A percentile compares a stretch with the other conserved stretches of the same genome.
These are phyloP conservation scores for Macroglossus sobrinus DNA, from an alignment of 2,113 vertebrate genomes.

Conservation along the genomic window DNA sequence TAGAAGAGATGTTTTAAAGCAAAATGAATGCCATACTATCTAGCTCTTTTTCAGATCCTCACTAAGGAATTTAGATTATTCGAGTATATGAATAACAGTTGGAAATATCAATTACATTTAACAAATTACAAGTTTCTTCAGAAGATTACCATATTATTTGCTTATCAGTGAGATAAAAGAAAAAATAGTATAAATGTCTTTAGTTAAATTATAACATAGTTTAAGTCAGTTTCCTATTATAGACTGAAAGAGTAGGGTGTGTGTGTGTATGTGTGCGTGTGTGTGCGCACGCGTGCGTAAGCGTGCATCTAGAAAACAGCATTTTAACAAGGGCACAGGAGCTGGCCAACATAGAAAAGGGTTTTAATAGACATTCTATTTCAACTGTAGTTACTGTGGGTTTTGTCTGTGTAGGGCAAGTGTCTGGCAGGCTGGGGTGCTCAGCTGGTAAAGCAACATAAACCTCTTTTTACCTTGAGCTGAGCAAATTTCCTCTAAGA, in stretches of 20 bases:
- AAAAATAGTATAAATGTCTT: not conserved
- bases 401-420: conserved; percentile 34
- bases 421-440: not conserved
- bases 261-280: not conserved
- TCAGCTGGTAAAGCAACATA: conserved; percentile 36
- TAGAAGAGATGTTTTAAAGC: conserved; percentile 48
- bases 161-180: conserved; percentile 29
- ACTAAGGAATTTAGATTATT: not conserved
- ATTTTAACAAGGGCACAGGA: conserved; percentile 56
- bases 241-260: not conserved
- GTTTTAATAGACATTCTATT: conserved; percentile 45
- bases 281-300: no score
- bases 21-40: not conserved
- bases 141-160: not conserved
- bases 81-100: not conserved
- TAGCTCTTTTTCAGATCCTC: conserved; percentile 31
- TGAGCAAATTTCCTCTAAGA: conserved; percentile 37
- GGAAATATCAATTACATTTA: not conserved
- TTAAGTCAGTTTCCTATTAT: conserved; percentile 11
- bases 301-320: not conserved
- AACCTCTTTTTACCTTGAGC: not conserved
- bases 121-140: not conserved
- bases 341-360: conserved; percentile 49
- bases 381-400: not conserved
- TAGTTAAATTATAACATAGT: not conserved